Evolutionary conservation across 2,888 invertebrate genomes (phyloP).

Genomic region (Ophion ellenae): DNA sequence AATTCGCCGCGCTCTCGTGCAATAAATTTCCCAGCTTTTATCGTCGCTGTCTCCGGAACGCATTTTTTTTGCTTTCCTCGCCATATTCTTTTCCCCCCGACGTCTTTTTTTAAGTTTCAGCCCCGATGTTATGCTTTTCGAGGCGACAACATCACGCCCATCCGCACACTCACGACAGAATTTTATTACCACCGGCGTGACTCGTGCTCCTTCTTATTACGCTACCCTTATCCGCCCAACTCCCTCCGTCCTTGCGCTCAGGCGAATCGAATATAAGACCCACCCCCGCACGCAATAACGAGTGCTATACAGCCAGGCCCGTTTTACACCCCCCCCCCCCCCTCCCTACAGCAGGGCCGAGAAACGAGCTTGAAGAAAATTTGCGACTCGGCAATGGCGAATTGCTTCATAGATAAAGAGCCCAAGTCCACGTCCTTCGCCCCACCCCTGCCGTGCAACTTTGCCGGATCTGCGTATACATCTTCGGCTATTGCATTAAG

Average conservation of each 20-base stretch:
- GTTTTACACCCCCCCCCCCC: background rate
- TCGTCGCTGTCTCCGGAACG: too few relatives aligned
- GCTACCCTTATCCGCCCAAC: background rate
- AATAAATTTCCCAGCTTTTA: too few relatives aligned
- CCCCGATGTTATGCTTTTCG: background rate
- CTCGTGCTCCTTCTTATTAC: constrained; percentile 7
- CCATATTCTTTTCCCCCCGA: too few relatives aligned
- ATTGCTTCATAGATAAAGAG: constrained; percentile 39
- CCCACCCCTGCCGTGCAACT: background rate
- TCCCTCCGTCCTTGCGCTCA: too few relatives aligned
- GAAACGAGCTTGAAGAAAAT: constrained; percentile 2
- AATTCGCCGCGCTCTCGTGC: too few relatives aligned
- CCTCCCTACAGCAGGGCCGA: background rate
- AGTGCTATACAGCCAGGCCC: too few relatives aligned
- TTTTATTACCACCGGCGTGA: constrained; percentile 50
- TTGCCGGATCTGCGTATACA: background rate
- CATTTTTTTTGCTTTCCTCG: too few relatives aligned
- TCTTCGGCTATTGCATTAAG: background rate
- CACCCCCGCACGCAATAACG: background rate
- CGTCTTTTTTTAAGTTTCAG: background rate
- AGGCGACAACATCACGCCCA: constrained; percentile 27
- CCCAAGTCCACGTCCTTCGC: background rate
- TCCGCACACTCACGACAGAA: constrained; percentile 23
- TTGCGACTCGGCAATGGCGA: constrained; percentile 9
- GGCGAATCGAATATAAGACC: constrained; percentile 10